Evolutionary conservation across 2,797 vertebrate species (phyloP).

Genomic region (Sebastes steindachneri): DNA sequence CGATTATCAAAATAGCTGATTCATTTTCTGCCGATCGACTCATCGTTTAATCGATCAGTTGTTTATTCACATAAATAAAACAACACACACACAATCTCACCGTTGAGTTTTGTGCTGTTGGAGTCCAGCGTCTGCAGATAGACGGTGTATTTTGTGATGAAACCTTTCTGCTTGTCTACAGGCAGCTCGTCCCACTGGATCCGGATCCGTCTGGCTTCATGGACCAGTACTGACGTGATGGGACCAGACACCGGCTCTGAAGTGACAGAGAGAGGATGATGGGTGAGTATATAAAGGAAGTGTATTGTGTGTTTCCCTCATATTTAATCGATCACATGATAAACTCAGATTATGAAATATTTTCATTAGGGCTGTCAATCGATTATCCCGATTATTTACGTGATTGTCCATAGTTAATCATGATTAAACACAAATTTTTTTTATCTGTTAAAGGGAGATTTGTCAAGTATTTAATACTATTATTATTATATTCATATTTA

Average conservation of each 20-base stretch:
- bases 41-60: background rate
- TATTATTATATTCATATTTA: no score
- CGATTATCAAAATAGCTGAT: background rate
- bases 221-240: conserved; percentile 37
- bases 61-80: background rate
- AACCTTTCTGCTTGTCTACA: conserved; percentile 72
- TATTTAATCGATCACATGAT: background rate
- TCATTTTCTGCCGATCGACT: background rate
- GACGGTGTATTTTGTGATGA: conserved; percentile 80
- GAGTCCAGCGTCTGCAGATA: conserved; percentile 55
- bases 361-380: no score
- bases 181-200: conserved; percentile 77
- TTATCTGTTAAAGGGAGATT: no score
- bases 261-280: conserved; percentile 3
- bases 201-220: conserved; percentile 29
- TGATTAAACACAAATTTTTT: no score
- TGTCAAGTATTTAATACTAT: no score
- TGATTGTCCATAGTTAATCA: no score
- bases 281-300: background rate
- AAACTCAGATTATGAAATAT: background rate
- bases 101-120: conserved; percentile 17
- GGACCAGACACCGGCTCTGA: conserved; percentile 77
- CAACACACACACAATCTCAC: conserved; percentile 55
- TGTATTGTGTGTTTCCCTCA: background rate
- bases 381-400: no score